These are phyloP conservation scores for Catostylus mosaicus DNA, from an alignment of 30 jellyfish, hydroid and myxozoan species.

Conservation along the genomic window DNA sequence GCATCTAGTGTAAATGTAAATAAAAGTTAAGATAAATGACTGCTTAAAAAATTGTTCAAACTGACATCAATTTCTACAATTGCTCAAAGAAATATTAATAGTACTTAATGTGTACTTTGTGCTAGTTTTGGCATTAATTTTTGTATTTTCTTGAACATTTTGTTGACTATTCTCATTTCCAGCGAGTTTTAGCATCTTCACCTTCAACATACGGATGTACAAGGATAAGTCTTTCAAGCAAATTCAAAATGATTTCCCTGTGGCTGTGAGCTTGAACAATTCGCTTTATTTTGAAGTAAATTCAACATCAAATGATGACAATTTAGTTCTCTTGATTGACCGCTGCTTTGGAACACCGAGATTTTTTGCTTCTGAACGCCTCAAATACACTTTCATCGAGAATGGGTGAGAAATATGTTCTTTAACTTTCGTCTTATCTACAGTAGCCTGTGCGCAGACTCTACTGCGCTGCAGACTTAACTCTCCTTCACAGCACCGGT, in stretches of 20 bases:
- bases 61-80: background rate
- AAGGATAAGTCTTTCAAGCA: conserved; percentile 19
- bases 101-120: background rate
- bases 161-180: background rate
- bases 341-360: conserved; percentile 60
- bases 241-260: conserved; percentile 9
- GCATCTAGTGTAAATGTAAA: no score
- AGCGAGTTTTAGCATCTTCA: conserved; percentile 44
- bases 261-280: conserved; percentile 16
- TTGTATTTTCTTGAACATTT: background rate
- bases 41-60: background rate
- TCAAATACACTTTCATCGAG: conserved; percentile 10
- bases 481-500: background rate
- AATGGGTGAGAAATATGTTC: conserved; percentile 16
- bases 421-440: background rate
- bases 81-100: background rate
- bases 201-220: conserved; percentile 32
- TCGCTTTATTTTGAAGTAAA: conserved; percentile 33
- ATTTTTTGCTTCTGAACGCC: background rate
- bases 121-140: background rate
- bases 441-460: background rate
- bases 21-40: background rate
- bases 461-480: background rate
- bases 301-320: conserved; percentile 26
- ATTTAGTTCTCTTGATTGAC: conserved; percentile 37